Evolutionary conservation across 2,113 vertebrate genomes (phyloP).

Genomic region (Chitala chitala): DNA sequence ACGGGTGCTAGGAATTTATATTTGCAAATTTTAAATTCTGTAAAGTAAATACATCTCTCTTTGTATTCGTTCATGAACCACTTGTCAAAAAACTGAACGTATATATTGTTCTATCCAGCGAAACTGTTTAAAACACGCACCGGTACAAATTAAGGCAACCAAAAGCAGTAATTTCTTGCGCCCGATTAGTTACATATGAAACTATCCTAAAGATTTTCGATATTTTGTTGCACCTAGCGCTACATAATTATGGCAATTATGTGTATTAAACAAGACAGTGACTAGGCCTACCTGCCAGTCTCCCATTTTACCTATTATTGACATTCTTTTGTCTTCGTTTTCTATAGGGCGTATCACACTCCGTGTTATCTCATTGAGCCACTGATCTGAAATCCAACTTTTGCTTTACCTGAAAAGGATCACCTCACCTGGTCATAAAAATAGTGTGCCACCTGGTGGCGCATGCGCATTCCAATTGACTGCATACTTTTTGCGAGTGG

Average conservation of each 20-base stretch:
- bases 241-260: constrained; percentile 15
- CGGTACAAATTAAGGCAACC: too few species aligned
- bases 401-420: constrained; percentile 77
- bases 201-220: too few species aligned
- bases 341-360: constrained; percentile 60
- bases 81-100: too few species aligned
- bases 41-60: too few species aligned
- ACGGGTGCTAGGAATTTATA: too few species aligned
- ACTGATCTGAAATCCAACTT: constrained; percentile 73
- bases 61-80: too few species aligned
- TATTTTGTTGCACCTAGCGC: neutral
- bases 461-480: constrained; percentile 83
- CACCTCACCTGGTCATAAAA: constrained; percentile 92
- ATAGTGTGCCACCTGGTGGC: constrained; percentile 74
- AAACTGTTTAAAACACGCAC: too few species aligned
- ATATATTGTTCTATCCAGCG: too few species aligned
- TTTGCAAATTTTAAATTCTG: too few species aligned
- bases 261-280: constrained; percentile 51
- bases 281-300: constrained; percentile 85
- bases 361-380: constrained; percentile 65
- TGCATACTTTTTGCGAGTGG: constrained; percentile 28
- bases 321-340: constrained; percentile 70
- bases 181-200: too few species aligned
- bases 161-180: too few species aligned
- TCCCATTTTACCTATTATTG: constrained; percentile 89